Percentiles rank a stretch among this genome's conserved stretches.
phyloP scores from a whole-genome alignment of 2,888 invertebrate genomes.

The Atrina japonica region DNA sequence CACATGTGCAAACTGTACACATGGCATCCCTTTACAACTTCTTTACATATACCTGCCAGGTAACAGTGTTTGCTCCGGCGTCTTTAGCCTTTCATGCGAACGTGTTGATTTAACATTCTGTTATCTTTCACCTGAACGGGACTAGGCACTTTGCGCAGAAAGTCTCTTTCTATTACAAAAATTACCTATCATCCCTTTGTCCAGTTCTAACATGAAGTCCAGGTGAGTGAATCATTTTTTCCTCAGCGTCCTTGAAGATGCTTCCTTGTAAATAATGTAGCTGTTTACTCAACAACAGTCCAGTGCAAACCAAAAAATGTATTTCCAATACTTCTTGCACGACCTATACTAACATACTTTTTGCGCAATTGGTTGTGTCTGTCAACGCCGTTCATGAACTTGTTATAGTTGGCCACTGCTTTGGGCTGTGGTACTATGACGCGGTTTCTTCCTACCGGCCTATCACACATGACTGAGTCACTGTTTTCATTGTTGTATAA shows the following conservation, averaged over 20 bases:
- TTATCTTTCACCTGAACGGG: not conserved
- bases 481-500: not conserved
- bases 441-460: not conserved
- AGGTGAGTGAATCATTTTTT: not conserved
- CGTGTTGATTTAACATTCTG: not conserved
- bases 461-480: not conserved
- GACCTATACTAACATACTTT: not conserved
- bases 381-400: not conserved
- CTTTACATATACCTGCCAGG: too few relatives aligned
- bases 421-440: not conserved
- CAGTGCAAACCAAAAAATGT: not conserved
- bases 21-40: too few relatives aligned
- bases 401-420: too few relatives aligned
- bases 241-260: not conserved
- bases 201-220: constrained; percentile 1
- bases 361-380: not conserved
- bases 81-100: not conserved
- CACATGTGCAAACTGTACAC: too few relatives aligned
- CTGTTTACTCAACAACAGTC: constrained; percentile 5
- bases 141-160: too few relatives aligned
- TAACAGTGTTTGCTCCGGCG: not conserved
- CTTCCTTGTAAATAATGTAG: not conserved
- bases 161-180: too few relatives aligned
- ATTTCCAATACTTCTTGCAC: not conserved
- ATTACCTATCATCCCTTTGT: not conserved